Percentiles rank a stretch among this genome's conserved stretches.
phyloP scores from a whole-genome alignment of 2,113 vertebrate genomes.

The Perognathus longimembris region DNA sequence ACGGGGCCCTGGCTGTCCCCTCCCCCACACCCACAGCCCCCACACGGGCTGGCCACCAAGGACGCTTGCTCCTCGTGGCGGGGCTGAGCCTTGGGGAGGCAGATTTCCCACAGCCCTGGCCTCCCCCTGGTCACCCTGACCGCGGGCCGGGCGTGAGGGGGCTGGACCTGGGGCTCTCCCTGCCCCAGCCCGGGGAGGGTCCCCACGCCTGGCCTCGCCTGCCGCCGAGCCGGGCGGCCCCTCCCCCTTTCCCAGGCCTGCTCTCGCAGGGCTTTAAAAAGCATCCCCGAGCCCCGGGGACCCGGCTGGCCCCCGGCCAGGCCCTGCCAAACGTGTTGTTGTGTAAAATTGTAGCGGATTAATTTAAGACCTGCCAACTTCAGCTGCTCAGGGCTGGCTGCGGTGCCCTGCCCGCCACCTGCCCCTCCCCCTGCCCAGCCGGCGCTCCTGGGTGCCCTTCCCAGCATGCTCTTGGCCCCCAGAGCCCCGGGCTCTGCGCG shows the following conservation, averaged over 20 bases:
- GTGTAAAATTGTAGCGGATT: slow-evolving; percentile 88
- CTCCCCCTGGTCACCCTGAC: not conserved
- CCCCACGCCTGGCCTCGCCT: too few species aligned
- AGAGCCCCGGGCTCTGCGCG: not conserved
- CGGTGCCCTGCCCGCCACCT: not conserved
- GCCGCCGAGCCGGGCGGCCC: not conserved
- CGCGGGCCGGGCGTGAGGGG: not conserved
- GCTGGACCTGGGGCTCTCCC: too few species aligned
- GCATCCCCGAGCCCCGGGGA: slow-evolving; percentile 81
- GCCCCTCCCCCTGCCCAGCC: not conserved
- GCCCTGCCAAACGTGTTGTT: slow-evolving; percentile 83
- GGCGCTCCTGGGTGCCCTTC: not conserved
- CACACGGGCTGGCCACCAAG: not conserved
- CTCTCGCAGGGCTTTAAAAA: slow-evolving; percentile 79
- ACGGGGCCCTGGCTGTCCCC: too few species aligned
- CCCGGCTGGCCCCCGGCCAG: slow-evolving; percentile 80
- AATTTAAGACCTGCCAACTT: slow-evolving; percentile 87
- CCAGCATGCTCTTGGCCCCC: not conserved
- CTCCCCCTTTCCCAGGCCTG: slow-evolving; percentile 5
- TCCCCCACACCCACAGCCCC: fast-evolving
- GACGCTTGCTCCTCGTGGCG: not conserved
- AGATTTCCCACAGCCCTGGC: not conserved
- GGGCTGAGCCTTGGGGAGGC: not conserved
- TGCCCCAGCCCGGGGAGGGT: too few species aligned
- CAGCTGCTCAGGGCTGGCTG: slow-evolving; percentile 75